Percentiles rank a stretch among this genome's conserved stretches.
phyloP scores from a whole-genome alignment of 2,888 invertebrate species.

The Drosophila leonis region DNA sequence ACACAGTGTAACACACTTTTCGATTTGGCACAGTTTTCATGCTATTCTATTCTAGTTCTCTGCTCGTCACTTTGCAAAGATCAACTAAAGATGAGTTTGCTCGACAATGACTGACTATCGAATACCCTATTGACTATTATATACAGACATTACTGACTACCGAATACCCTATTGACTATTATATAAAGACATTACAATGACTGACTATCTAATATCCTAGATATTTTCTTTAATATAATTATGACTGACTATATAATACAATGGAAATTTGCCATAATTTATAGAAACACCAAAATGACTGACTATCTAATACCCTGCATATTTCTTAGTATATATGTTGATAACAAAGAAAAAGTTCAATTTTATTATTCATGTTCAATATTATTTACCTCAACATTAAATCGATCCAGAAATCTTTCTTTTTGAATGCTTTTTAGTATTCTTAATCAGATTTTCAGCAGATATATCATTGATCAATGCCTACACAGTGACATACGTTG shows the following conservation, averaged over 20 bases:
- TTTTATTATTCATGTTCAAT: too few species aligned
- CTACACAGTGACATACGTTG: too few species aligned
- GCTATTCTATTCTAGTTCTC: constrained; percentile 12
- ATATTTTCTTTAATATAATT: neutral
- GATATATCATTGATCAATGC: too few species aligned
- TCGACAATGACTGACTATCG: neutral
- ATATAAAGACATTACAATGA: neutral
- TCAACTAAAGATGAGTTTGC: neutral
- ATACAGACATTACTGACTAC: neutral
- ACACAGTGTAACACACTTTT: neutral
- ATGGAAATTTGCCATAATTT: too few species aligned
- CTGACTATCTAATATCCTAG: neutral
- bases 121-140: neutral
- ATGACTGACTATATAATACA: neutral
- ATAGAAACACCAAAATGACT: neutral
- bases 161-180: neutral
- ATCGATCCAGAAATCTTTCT: too few species aligned
- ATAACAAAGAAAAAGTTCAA: too few species aligned
- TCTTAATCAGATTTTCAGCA: too few species aligned
- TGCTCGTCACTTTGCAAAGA: constrained; percentile 1
- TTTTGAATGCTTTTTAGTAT: too few species aligned
- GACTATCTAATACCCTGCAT: neutral
- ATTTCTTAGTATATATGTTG: too few species aligned
- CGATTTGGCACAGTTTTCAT: constrained; percentile 14
- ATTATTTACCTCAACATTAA: too few species aligned